Base-by-base conservation (phyloP, 1,140 invertebrate species). In the Drosophila gunungcola region DNA sequence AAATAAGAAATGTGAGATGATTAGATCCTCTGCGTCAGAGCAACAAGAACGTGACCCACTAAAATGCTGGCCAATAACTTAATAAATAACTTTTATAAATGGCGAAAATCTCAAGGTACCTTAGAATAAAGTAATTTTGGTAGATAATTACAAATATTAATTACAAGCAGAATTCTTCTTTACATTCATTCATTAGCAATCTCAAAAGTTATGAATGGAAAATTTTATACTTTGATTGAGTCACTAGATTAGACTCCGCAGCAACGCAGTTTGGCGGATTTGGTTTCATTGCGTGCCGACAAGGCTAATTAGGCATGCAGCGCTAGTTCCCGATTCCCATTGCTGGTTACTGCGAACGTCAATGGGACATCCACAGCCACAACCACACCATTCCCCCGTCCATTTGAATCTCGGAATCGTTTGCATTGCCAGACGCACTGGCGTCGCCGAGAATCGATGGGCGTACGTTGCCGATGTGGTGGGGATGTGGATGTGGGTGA, bases 391-490 rank as follows among this genome's bases (percentile, higher is more conserved):
- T 45, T 1, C 10, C 16, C 29, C 49, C 46, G 27, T 38, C 60
- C 72, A 34, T 34, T 4, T 46, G 9, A 65, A 27, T 16, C 29
- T 48, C 21, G 36, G 29, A 63, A 42, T 21, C 39, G 42, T 16
- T 65, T 60, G 46, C 38, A 45, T 12, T 60, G 79, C 75, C 72
- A 86, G 83, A 86, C 83, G 27, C 16, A 48, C 27, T 83, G 83
- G 83, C 83, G 83, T 89, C 83, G 29, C 49, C 34, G 38, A 38
- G 62, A 65, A 88, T 58, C 78, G 48, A 84, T 85, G 81, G 83
- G 63, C 65, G 70, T 82, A 76, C 43, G 56, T 46, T 43, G 52
- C 41, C 53, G 29, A 49, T 21, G 41, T 58, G 56, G 52, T 54
- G 57, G 45, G 39, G 55, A 57, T 57, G 43, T 46, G 16, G 11